Percentiles rank a stretch among this genome's conserved stretches.
Evolutionary conservation across 1,140 invertebrate species (phyloP).

Genomic region (Hormaphis cornu): DNA sequence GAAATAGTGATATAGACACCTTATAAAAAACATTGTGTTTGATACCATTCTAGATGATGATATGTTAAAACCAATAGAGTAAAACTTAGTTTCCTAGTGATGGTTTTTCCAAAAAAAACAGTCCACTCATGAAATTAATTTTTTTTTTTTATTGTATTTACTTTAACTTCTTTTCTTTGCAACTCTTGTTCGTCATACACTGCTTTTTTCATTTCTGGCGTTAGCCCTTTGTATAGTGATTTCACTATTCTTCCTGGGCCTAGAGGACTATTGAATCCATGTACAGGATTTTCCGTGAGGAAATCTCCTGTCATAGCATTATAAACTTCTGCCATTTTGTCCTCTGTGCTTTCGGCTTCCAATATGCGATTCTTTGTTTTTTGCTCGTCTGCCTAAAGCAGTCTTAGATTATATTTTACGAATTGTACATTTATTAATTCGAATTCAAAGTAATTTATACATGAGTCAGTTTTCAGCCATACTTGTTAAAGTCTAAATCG

Average conservation of each 20-base stretch:
- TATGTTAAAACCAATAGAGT: too few relatives aligned
- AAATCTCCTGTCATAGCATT: conserved; percentile 78
- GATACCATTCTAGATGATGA: too few relatives aligned
- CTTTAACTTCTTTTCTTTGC: conserved; percentile 61
- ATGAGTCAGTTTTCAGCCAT: too few relatives aligned
- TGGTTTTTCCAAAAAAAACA: too few relatives aligned
- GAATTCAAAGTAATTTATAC: too few relatives aligned
- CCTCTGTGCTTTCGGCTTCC: conserved; percentile 59
- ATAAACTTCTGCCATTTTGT: conserved; percentile 74
- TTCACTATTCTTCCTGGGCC: conserved; percentile 61
- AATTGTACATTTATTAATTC: too few relatives aligned
- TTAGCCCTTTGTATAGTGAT: conserved; percentile 77
- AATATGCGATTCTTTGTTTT: conserved; percentile 48
- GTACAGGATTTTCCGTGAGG: conserved; percentile 70
- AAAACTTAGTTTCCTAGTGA: too few relatives aligned
- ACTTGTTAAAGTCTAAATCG: too few relatives aligned
- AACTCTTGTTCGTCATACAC: conserved; percentile 59
- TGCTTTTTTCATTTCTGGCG: conserved; percentile 55
- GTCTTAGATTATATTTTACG: background rate
- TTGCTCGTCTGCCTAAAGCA: conserved; percentile 54
- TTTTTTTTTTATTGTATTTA: too few relatives aligned
- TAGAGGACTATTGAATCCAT: conserved; percentile 58
- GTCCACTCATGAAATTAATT: too few relatives aligned
- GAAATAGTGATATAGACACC: too few relatives aligned
- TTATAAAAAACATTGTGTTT: too few relatives aligned